Base-by-base conservation (phyloP, 2,113 vertebrate species). In the Potamarius usumacintae region DNA sequence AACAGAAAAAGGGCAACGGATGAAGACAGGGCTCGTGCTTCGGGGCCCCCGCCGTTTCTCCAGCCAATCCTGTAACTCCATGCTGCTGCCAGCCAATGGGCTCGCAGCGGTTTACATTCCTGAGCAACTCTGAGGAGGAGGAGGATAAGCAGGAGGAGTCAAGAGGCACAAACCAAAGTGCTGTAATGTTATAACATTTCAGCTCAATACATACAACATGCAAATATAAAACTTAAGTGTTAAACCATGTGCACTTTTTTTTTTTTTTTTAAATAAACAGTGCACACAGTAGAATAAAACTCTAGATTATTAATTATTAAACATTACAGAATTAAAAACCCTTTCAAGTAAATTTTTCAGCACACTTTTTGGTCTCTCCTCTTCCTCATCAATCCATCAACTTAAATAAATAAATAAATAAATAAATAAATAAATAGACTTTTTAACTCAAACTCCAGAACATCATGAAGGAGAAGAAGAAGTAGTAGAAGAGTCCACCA, bases 1-100 rank as follows among this genome's bases (percentile, higher is more conserved):
- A 98, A 98, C 96, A 98, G 97, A 96, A 98, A 97, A 97, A 98
- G 97, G 96, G 96, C 97, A 96, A 93, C 94, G 97, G 97, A 96
- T 96, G 95, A 96, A 96, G 96, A 95, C 93, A 95, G 94, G 90
- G 89, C 93, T 83, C 92, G 42, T 42, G 65, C 88, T 86, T 81
- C 87, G 90, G 88, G 89, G 91, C 69, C 89, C 88, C 85, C 65
- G 90, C 89, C 83, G 78, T 89, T 91, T 90, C 88, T 85, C 76
- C 84, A 89, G 82, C 82, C 87, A 88, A 85, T 86, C 85, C 63
- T 65, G 76, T 53, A 57, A 60, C 57, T 83, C 86, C 15, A 48
- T 60, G 71, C 77, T 63, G 58, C 65, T 48, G n/a, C 11, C 10
- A 72, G 62, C 65, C 71, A 87, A 87, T 90, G 52, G 18, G 8